A percentile compares a stretch with the other conserved stretches of the same genome.
phyloP scores from a whole-genome alignment of 2,888 invertebrate genomes.

The Spatulosminthurus flaviceps region DNA sequence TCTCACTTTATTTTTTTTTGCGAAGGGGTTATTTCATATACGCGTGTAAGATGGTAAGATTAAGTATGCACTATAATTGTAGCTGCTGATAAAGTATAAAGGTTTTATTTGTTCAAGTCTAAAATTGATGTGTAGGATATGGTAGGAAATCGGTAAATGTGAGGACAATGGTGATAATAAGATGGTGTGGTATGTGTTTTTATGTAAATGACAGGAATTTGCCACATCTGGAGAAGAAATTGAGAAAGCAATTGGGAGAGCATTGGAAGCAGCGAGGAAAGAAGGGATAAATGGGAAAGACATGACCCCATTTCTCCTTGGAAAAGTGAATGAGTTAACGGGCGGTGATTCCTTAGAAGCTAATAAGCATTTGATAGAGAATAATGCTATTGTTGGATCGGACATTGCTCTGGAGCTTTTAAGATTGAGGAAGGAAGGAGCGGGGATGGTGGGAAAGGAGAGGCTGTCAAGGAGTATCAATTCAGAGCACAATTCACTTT shows the following conservation, averaged over 20 bases:
- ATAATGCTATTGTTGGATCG: slow-evolving; percentile 87
- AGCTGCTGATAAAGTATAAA: too few relatives aligned
- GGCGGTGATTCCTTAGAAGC: slow-evolving; percentile 81
- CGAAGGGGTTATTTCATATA: not conserved
- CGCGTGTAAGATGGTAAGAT: too few relatives aligned
- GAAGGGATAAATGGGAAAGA: slow-evolving; percentile 80
- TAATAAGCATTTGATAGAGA: slow-evolving; percentile 85
- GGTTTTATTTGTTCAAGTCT: too few relatives aligned
- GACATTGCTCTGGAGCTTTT: slow-evolving; percentile 77
- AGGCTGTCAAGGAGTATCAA: slow-evolving; percentile 29
- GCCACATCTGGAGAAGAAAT: slow-evolving; percentile 70
- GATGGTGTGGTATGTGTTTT: not conserved
- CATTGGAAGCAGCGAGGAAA: slow-evolving; percentile 73
- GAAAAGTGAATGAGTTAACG: slow-evolving; percentile 81
- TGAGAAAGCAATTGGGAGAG: slow-evolving; percentile 76
- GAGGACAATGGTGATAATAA: not conserved
- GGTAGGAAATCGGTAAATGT: too few relatives aligned
- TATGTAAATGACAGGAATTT: slow-evolving; percentile 52
- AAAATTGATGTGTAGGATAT: too few relatives aligned
- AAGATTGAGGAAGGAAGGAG: slow-evolving; percentile 51
- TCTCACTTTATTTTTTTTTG: slow-evolving; percentile 26
- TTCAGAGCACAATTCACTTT: not conserved
- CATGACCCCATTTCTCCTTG: slow-evolving; percentile 90
- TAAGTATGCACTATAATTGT: too few relatives aligned
- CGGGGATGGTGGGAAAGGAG: slow-evolving; percentile 33